Base-by-base conservation (phyloP, 2,113 vertebrate genomes). In the Malurus cyaneus region DNA sequence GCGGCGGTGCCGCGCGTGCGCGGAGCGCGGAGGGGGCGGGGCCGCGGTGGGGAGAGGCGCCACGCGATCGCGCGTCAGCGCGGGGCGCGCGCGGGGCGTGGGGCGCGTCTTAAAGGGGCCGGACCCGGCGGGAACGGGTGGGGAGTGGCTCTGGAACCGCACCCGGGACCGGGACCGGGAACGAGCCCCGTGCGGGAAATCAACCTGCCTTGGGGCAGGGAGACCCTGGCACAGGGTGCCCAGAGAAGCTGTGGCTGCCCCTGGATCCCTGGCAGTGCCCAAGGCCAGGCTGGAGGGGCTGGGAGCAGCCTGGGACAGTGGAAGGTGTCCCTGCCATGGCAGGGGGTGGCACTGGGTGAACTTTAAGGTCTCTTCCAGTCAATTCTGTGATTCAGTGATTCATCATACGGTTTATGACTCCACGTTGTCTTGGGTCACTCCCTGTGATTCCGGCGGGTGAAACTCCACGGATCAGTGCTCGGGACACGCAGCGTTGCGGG, bases 381-480 rank as follows among this genome's bases (percentile, higher is more conserved):
- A 2, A 2, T 2, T 0, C 61, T 12, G 1, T 72, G 44, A 24
- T 9, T 87, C 64, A 46, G 6, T 0, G 1, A 5, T 11, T n/a
- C 44, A 50, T 57, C 42, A 31, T 2, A 1, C 4, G 3, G 13
- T 12, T n/a, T 18, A 1, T 42, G 59, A 15, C 50, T 56, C 13
- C 23, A 2, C 44, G 4, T 12, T 52, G 26, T 14, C 29, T 6
- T 13, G 52, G 64, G 32, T 32, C 12, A 1, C 56, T 56, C 61
- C 44, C 25, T 12, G 4, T 12, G 44, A 16, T 18, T 31, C 41
- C 23, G 4, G 16, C 11, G 28, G 9, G n/a, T 53, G 78, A 41
- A 49, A 46, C 34, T 41, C 28, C 53, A 5, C 6, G 67, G 47
- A n/a, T 50, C 67, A 3, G 17, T 21, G 6, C 60, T 10, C 0